Percentiles rank a stretch among this genome's conserved stretches.
These are phyloP conservation scores for Gymnorhina tibicen DNA, from an alignment of 2,113 vertebrate species.

Conservation along the genomic window DNA sequence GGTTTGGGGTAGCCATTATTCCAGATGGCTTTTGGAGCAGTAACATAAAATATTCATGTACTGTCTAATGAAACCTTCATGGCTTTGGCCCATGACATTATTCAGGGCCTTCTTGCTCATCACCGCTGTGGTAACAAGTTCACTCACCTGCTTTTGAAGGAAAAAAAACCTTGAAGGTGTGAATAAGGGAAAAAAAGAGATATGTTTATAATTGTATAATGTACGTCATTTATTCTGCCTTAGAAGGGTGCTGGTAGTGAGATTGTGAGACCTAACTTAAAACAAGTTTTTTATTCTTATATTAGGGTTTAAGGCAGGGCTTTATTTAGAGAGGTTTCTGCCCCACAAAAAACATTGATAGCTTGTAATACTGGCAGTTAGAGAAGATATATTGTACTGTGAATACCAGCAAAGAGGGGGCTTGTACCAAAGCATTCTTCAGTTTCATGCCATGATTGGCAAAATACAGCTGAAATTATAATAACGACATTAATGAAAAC, in stretches of 20 bases:
- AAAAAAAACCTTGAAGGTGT: not conserved
- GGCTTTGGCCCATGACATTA: not conserved
- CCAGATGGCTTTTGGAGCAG: not conserved
- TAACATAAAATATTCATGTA: not conserved
- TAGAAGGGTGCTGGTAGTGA: not conserved
- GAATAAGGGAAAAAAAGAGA: not conserved
- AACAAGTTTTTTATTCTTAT: not conserved
- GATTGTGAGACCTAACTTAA: not conserved
- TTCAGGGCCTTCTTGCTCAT: not conserved
- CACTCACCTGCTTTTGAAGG: not conserved
- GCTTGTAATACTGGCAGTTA: not conserved
- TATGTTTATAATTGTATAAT: not conserved
- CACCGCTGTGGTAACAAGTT: rapidly evolving
- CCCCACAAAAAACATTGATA: not conserved
- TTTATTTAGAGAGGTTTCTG: not conserved
- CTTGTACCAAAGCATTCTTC: not conserved
- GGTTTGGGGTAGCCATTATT: not conserved
- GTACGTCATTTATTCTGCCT: not conserved
- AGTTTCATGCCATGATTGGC: not conserved
- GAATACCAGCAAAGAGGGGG: not conserved
- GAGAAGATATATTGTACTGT: not conserved
- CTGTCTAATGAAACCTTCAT: not conserved
- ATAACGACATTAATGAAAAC: not conserved
- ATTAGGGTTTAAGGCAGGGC: not conserved
- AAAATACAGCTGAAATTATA: not conserved